Evolutionary conservation across 2,797 vertebrate species (phyloP).

Genomic region (Chiloscyllium punctatum): DNA sequence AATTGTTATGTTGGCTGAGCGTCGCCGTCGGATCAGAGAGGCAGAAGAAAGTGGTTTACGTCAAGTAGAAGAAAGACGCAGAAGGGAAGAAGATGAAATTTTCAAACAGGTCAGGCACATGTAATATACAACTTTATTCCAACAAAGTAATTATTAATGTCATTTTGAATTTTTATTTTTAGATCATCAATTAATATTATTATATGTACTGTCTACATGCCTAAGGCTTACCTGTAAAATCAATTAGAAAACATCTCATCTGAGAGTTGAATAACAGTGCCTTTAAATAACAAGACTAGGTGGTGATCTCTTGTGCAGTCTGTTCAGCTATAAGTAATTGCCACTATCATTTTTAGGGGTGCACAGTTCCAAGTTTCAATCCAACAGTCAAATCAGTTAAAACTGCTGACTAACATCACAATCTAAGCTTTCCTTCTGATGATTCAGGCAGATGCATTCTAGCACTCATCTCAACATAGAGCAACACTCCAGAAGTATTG

Average conservation of each 20-base stretch:
- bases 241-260: not conserved
- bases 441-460: not conserved
- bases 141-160: too few species aligned
- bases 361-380: not conserved
- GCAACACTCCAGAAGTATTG: not conserved
- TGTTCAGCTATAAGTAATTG: not conserved
- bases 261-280: too few species aligned
- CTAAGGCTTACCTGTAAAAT: too few species aligned
- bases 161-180: too few species aligned
- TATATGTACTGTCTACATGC: too few species aligned
- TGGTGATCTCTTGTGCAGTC: not conserved
- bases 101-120: conserved; percentile 69
- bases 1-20: conserved; percentile 73
- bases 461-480: not conserved
- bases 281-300: not conserved
- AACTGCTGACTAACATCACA: not conserved
- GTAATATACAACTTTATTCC: not conserved
- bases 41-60: conserved; percentile 84
- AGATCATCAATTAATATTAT: too few species aligned
- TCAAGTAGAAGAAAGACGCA: conserved; percentile 71
- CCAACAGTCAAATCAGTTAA: not conserved
- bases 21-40: conserved; percentile 72
- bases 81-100: conserved; percentile 76
- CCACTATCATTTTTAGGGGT: not conserved
- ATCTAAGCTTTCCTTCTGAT: not conserved